Base-by-base conservation (phyloP, 2,113 vertebrate genomes). In the Jaculus jaculus region DNA sequence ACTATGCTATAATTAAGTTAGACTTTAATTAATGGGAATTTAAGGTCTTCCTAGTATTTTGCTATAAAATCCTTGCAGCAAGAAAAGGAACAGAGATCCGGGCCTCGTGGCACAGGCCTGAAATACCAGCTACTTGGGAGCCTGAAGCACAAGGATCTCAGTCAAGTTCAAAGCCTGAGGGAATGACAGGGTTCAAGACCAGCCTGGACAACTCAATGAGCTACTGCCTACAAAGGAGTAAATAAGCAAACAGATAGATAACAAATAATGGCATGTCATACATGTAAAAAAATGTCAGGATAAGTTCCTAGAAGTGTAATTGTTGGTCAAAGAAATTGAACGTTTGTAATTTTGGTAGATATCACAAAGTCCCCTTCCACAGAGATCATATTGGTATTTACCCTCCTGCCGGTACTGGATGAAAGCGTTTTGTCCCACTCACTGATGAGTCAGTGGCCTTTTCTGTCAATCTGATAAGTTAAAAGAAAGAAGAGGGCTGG, bases 21-120 rank as follows among this genome's bases (percentile, higher is more conserved):
- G 11, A n/a, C 37, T 73, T 78, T 54, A 92, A 65, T 6, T 68
- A 5, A 58, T 61, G 15, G 51, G 69, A 54, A 83, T 89, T 77
- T 77, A 92, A 90, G 13, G 10, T 65, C 39, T 84, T 81, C 82
- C 34, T 23, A 24, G 24, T 68, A 84, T 60, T 90, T 95, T 90
- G 58, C 81, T 66, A 28, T 87, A 94, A 92, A 91, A 90, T 63
- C 15, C 21, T 28, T n/a, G 68, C 10, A 78, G 28, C 32, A 94
- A 86, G 18, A 30, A 54, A 8, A 58, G 21, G 32, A 26, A 30
- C 0, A 8, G 42, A 84, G 1, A 15, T 24, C 42, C 54, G 30
- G 39, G 42, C 47, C 65, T 84, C 21, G 42, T 6, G 47, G 66
- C 47, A 34, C 15, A 34, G 34, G 66, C 32, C 30, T 32, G 20